Conservation (phyloP, 2,113 vertebrate genomes). For the Colius striatus region DNA sequence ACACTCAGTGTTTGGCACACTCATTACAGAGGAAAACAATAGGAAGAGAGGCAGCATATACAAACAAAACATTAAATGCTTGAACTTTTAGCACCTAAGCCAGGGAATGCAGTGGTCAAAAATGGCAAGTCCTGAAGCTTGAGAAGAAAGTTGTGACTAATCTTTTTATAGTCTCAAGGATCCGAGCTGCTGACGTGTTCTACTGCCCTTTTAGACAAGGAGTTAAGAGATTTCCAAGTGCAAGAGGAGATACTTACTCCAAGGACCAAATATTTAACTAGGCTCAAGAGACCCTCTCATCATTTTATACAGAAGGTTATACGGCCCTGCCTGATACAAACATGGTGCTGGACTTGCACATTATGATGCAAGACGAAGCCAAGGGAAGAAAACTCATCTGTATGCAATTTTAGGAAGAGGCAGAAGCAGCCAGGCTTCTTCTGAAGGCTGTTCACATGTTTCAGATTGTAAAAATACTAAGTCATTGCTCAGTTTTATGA, state of each 20-base stretch:
- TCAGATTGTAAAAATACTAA: background rate
- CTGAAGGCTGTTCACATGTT: background rate
- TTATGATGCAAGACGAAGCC: background rate
- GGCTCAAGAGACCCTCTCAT: background rate
- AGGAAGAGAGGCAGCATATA: background rate
- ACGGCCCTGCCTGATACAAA: background rate
- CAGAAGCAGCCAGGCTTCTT: background rate
- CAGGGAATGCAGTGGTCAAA: background rate
- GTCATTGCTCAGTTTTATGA: background rate
- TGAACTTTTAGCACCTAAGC: background rate
- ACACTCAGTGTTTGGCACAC: background rate
- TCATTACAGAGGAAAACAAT: background rate
- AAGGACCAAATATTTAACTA: constrained; percentile 26
- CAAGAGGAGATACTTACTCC: background rate
- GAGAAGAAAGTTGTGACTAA: background rate
- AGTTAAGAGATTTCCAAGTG: background rate
- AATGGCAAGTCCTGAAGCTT: background rate
- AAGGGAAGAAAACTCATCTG: background rate
- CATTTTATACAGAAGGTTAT: background rate
- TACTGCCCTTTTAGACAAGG: background rate
- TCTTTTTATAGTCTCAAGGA: background rate
- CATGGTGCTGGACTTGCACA: background rate
- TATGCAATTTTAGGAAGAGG: background rate
- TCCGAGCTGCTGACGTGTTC: background rate
- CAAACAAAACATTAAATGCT: background rate